phyloP scores from a whole-genome alignment of 1,140 invertebrate species.

The Listronotus bonariensis region DNA sequence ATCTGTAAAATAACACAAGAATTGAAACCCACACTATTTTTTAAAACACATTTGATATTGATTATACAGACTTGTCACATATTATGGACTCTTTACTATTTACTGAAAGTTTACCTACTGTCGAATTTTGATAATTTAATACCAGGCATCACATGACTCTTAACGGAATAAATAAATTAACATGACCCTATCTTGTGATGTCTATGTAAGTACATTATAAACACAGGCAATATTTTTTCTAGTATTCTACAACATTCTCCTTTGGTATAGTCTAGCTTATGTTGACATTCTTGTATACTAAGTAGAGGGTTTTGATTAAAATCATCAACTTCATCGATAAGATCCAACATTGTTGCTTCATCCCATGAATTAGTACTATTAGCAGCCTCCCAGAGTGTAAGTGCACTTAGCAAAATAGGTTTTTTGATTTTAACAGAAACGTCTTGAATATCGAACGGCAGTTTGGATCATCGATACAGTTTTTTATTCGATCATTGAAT shows the following conservation, averaged over 20 bases:
- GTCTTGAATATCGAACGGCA: slow-evolving; percentile 24
- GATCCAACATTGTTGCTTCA: slow-evolving; percentile 24
- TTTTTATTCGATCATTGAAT: slow-evolving; percentile 30
- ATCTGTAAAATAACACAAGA: too few relatives aligned
- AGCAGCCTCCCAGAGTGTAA: slow-evolving; percentile 28
- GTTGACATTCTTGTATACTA: slow-evolving; percentile 20
- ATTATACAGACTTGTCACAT: too few relatives aligned
- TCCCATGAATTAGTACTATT: slow-evolving; percentile 22
- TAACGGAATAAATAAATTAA: slow-evolving; percentile 4
- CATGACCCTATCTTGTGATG: slow-evolving; percentile 16
- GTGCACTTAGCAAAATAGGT: slow-evolving; percentile 11
- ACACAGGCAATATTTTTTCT: slow-evolving; percentile 22
- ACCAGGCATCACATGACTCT: too few relatives aligned
- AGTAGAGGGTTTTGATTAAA: slow-evolving; percentile 34
- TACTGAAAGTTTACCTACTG: too few relatives aligned
- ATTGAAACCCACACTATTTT: too few relatives aligned
- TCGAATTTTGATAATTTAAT: too few relatives aligned
- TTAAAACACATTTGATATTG: too few relatives aligned
- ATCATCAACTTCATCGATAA: slow-evolving; percentile 38
- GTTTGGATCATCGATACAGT: slow-evolving; percentile 23
- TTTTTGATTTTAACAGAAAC: slow-evolving; percentile 15
- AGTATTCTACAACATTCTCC: slow-evolving; percentile 37
- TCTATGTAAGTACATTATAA: slow-evolving; percentile 33
- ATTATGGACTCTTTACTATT: too few relatives aligned
- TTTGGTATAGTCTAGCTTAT: slow-evolving; percentile 36